Conservation (phyloP, 2,888 invertebrate species). For the Megamerina dolium region DNA sequence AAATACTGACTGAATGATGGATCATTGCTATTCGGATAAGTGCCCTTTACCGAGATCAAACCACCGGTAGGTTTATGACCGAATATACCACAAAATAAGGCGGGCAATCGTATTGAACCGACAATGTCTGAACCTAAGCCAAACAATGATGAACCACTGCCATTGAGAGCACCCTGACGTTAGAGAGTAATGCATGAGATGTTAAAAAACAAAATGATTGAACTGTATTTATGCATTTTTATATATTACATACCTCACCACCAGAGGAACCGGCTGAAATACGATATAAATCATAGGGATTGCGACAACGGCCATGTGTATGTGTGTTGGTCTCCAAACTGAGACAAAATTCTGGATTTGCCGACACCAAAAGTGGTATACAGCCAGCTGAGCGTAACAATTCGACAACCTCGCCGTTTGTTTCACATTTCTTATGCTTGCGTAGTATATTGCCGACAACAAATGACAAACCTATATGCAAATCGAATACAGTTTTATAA, state of each 20-base stretch:
- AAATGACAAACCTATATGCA: constrained; percentile 60
- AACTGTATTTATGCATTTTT: background rate
- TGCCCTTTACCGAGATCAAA: constrained; percentile 55
- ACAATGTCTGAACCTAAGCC: constrained; percentile 81
- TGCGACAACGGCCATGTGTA: constrained; percentile 70
- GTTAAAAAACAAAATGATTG: background rate
- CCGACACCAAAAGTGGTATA: constrained; percentile 77
- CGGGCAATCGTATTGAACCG: constrained; percentile 81
- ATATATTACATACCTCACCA: constrained; percentile 58
- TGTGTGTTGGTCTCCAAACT: constrained; percentile 81
- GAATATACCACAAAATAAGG: constrained; percentile 78
- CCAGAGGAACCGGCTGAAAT: constrained; percentile 88
- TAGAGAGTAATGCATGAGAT: too few relatives aligned
- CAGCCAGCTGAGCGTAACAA: constrained; percentile 65
- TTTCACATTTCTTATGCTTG: constrained; percentile 51
- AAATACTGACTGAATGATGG: constrained; percentile 52
- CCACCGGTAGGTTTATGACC: constrained; percentile 83
- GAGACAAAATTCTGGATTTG: constrained; percentile 82
- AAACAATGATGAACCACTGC: constrained; percentile 67
- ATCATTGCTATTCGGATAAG: constrained; percentile 56
- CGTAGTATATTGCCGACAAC: constrained; percentile 61
- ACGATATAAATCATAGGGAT: constrained; percentile 72
- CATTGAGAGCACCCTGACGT: constrained; percentile 60
- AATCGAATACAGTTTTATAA: background rate
- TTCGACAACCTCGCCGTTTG: constrained; percentile 65